Base-by-base conservation (phyloP, 2,888 invertebrate species). In the Selenia dentaria region DNA sequence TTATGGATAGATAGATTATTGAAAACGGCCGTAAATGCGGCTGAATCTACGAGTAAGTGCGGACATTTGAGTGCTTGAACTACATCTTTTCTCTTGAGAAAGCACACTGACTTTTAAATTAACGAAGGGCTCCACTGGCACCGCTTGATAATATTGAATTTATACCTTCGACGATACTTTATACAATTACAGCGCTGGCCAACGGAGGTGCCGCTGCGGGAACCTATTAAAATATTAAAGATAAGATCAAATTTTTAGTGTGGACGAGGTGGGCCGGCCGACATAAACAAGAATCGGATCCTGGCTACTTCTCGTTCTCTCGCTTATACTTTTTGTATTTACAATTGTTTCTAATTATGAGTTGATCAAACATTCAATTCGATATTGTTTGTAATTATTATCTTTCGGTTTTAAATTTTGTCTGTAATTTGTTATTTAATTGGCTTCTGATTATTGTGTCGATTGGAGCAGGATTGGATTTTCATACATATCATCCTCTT, bases 221-320 rank as follows among this genome's bases (percentile, higher is more conserved):
- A 88, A 86, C 85, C 86, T 87, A 88, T 88, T 88, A 88, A 87
- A 89, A 86, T 86, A 85, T 83, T 76, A 71, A 57, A 85, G 89
- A 89, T 89, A 89, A 87, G 80, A 89, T 89, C 89, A 74, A 69
- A 78, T 74, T 85, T 84, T 84, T 81, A 83, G 83, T 83, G 69
- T 73, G 76, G 80, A 79, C 79, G 81, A 82, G 80, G 80, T 86
- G 86, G 85, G 87, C 78, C 64, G 86, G 83, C 68, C 83, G 69
- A 61, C 68, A 79, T 79, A 82, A 83, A 85, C 83, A 75, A 83
- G 76, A 75, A 70, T 79, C 77, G 64, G 71, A 73, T 74, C 74
- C 70, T 73, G 65, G 79, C 79, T 81, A 78, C 84, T 80, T 80
- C 80, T 68, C 70, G 67, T 58, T 70, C 73, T 71, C 74, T 74